Evolutionary conservation across 1,140 invertebrate species (phyloP).

Genomic region (Spodoptera frugiperda): DNA sequence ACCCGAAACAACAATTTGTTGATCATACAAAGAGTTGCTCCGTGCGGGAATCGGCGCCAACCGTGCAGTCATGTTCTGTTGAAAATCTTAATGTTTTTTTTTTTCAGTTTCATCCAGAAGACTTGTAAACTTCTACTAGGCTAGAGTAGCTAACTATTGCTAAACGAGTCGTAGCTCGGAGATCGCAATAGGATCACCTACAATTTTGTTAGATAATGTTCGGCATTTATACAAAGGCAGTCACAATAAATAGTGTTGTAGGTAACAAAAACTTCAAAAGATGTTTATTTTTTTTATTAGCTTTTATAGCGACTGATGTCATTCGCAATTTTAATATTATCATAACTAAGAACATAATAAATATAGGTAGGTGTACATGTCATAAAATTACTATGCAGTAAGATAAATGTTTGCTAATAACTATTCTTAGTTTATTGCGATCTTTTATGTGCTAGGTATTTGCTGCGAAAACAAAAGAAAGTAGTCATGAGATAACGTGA

Average conservation of each 20-base stretch:
- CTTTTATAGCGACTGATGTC: not conserved
- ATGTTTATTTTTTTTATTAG: not conserved
- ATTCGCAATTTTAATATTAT: not conserved
- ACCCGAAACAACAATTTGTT: too few species aligned
- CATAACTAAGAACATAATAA: not conserved
- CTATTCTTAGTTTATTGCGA: not conserved
- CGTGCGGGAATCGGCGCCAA: too few species aligned
- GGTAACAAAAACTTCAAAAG: not conserved
- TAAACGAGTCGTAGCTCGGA: too few species aligned
- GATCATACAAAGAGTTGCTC: too few species aligned
- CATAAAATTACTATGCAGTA: slow-evolving; percentile 1
- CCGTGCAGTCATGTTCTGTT: too few species aligned
- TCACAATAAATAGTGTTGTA: not conserved
- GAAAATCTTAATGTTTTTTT: too few species aligned
- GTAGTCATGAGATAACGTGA: not conserved
- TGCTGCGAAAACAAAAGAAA: slow-evolving; percentile 1
- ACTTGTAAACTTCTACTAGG: too few species aligned
- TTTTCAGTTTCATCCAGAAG: too few species aligned
- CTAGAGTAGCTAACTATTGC: too few species aligned
- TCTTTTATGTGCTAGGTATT: not conserved
- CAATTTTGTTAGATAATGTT: too few species aligned
- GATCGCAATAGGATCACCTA: too few species aligned
- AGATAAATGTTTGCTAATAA: not conserved
- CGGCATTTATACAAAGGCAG: not conserved
- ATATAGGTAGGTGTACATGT: not conserved